Evolutionary conservation across 2,888 invertebrate genomes (phyloP).

Genomic region (Apamea crenata): DNA sequence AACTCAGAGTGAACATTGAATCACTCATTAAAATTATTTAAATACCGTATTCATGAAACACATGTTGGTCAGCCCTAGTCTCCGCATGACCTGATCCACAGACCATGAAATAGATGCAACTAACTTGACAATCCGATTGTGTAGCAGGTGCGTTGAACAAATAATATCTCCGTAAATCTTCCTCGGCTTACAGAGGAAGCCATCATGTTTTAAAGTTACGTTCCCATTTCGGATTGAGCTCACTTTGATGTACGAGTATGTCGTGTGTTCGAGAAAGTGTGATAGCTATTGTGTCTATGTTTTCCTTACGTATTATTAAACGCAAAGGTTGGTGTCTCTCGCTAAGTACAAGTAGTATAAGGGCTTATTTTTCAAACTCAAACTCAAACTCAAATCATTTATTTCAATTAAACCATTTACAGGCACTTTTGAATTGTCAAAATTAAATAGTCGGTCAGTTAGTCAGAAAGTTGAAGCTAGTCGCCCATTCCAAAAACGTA

Average conservation of each 20-base stretch:
- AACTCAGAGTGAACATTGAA: neutral
- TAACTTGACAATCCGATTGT: slow-evolving; percentile 46
- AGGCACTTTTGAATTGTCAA: too few species aligned
- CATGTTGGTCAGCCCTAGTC: slow-evolving; percentile 17
- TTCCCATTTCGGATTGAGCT: slow-evolving; percentile 3
- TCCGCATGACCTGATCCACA: slow-evolving; percentile 23
- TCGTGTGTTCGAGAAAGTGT: neutral
- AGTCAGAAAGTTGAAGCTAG: too few species aligned
- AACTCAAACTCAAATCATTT: too few species aligned
- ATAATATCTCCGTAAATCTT: slow-evolving; percentile 44
- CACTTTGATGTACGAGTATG: slow-evolving; percentile 14
- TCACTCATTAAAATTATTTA: neutral
- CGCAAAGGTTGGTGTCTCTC: neutral
- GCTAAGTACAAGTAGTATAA: neutral
- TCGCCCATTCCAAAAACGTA: too few species aligned
- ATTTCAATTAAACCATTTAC: too few species aligned
- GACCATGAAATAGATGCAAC: slow-evolving; percentile 56
- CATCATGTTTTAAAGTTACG: slow-evolving; percentile 34
- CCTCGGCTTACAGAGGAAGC: slow-evolving; percentile 24
- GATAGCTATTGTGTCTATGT: neutral
- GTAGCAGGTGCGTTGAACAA: slow-evolving; percentile 56
- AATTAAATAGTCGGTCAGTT: too few species aligned
- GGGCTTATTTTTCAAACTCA: too few species aligned
- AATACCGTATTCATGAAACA: neutral
- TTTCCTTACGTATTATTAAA: neutral